Percentiles rank a stretch among this genome's conserved stretches.
These are phyloP conservation scores for Drosophila engyochracea DNA, from an alignment of 2,888 invertebrate species.

Conservation along the genomic window DNA sequence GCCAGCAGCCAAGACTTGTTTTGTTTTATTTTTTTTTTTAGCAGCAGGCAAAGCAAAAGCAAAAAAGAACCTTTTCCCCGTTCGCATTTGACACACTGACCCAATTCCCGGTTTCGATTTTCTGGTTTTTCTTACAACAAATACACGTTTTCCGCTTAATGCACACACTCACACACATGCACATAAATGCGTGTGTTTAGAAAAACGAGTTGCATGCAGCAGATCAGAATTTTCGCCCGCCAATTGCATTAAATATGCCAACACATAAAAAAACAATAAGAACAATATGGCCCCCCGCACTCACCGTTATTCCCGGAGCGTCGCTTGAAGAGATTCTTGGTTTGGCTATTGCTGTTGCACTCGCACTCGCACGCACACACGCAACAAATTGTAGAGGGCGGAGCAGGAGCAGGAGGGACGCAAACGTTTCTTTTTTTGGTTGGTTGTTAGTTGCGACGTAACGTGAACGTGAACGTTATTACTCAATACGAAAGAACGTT, in stretches of 20 bases:
- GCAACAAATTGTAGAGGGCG: slow-evolving; percentile 5
- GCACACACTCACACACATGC: slow-evolving; percentile 41
- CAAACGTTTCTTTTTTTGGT: neutral
- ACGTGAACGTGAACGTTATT: slow-evolving; percentile 29
- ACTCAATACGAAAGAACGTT: slow-evolving; percentile 43
- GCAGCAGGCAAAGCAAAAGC: slow-evolving; percentile 32
- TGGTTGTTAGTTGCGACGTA: slow-evolving; percentile 13
- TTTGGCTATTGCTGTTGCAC: slow-evolving; percentile 16
- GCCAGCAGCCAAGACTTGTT: slow-evolving; percentile 53
- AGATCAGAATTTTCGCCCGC: slow-evolving; percentile 57
- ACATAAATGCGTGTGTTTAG: slow-evolving; percentile 38
- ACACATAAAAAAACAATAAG: slow-evolving; percentile 4
- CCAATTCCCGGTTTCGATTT: slow-evolving; percentile 83
- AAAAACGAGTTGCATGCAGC: slow-evolving; percentile 65
- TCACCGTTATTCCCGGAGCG: slow-evolving; percentile 30
- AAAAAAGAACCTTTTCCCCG: slow-evolving; percentile 51
- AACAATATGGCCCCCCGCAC: slow-evolving; percentile 4
- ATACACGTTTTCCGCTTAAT: slow-evolving; percentile 75
- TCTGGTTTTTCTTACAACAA: slow-evolving; percentile 77
- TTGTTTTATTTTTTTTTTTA: slow-evolving; percentile 57
- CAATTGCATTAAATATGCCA: slow-evolving; percentile 15
- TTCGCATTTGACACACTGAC: slow-evolving; percentile 79
- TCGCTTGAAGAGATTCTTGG: slow-evolving; percentile 23
- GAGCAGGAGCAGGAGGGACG: slow-evolving; percentile 1
- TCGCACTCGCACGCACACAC: slow-evolving; percentile 9